Percentiles rank a stretch among this genome's conserved stretches.
Evolutionary conservation across 2,113 vertebrate species (phyloP).

Genomic region (Amphiprion ocellaris): DNA sequence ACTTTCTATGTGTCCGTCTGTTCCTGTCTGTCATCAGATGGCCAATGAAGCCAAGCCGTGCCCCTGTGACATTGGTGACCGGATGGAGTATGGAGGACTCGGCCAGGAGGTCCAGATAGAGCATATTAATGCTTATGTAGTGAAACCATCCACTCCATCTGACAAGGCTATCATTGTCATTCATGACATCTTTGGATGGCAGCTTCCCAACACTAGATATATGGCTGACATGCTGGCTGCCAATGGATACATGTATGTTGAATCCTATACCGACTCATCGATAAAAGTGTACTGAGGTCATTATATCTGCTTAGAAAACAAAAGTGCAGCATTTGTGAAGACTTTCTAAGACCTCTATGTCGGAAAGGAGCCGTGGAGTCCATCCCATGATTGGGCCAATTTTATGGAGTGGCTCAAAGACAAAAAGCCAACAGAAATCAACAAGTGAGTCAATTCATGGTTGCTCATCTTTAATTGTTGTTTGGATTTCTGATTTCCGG

Average conservation of each 20-base stretch:
- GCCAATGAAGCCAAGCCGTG: constrained; percentile 90
- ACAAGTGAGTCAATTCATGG: constrained; percentile 79
- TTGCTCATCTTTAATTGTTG: background rate
- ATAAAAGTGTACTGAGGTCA: too few relatives aligned
- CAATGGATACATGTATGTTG: constrained; percentile 88
- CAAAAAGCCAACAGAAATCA: constrained; percentile 85
- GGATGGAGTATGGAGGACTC: constrained; percentile 85
- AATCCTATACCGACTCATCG: background rate
- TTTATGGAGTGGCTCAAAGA: constrained; percentile 90
- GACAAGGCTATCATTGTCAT: constrained; percentile 91
- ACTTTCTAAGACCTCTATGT: constrained; percentile 86
- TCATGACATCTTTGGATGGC: constrained; percentile 95
- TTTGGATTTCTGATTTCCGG: background rate
- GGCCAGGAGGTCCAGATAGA: constrained; percentile 91
- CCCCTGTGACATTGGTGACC: constrained; percentile 89
- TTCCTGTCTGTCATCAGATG: constrained; percentile 80
- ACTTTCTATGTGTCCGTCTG: background rate
- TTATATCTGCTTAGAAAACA: too few relatives aligned
- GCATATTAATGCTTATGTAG: constrained; percentile 89
- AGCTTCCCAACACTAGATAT: constrained; percentile 92
- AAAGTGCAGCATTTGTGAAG: background rate
- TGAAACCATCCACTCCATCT: constrained; percentile 79
- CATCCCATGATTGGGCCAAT: constrained; percentile 85
- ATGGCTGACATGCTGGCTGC: constrained; percentile 91
- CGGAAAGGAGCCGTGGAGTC: constrained; percentile 90